These are phyloP conservation scores for Chlorops oryzae DNA, from an alignment of 1,140 invertebrate species.

Conservation along the genomic window DNA sequence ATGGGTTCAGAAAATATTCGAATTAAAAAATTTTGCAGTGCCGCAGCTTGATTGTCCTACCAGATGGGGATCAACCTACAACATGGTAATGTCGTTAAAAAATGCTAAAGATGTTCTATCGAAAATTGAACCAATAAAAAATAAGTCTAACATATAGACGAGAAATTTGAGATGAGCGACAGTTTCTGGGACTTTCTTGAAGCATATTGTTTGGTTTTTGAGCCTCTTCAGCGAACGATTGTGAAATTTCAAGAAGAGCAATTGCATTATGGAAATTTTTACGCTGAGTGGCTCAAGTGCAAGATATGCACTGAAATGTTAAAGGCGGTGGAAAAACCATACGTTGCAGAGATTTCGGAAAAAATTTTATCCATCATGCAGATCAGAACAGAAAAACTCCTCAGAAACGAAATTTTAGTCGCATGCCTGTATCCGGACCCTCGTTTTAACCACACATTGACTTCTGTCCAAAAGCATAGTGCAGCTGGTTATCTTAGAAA, in stretches of 20 bases:
- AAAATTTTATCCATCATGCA: too few species aligned
- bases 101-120: slow-evolving; percentile 5
- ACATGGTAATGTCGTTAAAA: neutral
- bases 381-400: too few species aligned
- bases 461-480: too few species aligned
- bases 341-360: too few species aligned
- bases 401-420: too few species aligned
- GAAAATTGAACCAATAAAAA: slow-evolving; percentile 13
- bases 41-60: too few species aligned
- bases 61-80: too few species aligned
- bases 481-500: too few species aligned
- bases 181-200: slow-evolving; percentile 14
- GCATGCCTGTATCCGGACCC: too few species aligned
- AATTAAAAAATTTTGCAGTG: neutral
- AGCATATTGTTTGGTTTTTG: neutral
- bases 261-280: slow-evolving; percentile 17
- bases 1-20: neutral
- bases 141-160: slow-evolving; percentile 14
- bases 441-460: too few species aligned
- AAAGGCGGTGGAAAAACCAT: too few species aligned
- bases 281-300: slow-evolving; percentile 14
- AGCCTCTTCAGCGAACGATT: slow-evolving; percentile 12
- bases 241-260: slow-evolving; percentile 18
- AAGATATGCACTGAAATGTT: slow-evolving; percentile 13
- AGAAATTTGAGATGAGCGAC: slow-evolving; percentile 10